Base-by-base conservation (phyloP, 2,797 vertebrate genomes). In the Propithecus perrieri region DNA sequence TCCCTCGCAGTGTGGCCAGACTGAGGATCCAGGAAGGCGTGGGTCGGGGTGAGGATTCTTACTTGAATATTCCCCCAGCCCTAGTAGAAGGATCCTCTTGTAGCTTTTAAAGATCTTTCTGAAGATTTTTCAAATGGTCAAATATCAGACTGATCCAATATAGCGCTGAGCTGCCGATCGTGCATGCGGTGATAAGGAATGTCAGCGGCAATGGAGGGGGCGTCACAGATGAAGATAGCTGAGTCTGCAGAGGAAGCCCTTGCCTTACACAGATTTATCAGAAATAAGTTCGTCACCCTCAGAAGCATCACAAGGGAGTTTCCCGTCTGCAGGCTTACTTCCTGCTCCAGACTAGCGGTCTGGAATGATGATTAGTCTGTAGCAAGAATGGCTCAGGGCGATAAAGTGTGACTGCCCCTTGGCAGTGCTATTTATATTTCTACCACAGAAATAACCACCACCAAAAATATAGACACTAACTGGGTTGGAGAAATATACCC, bases 401-500 rank as follows among this genome's bases (percentile, higher is more conserved):
- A 71, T 79, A 93, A 90, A 72, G 18, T 79, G 41, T 87, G n/a
- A 46, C 0, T 55, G 15, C 38, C 46, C 53, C 83, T 55, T 65
- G 55, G 65, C 57, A 65, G 35, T 5, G 3, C 17, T 57, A 35
- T 48, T 61, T 35, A 22, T 30, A 4, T 80, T 53, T 74, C 22
- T 5, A 57, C 24, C n/a, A 59, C 65, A 75, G 65, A 87, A 95
- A 84, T 26, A n/a, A 89, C 43, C 35, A 83, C 10, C 61, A 48
- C 79, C 3, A 30, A 87, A 67, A 74, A 35, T 35, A 50, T 26
- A 65, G 43, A 28, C 15, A 7, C 18, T 4, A 9, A 46, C 55
- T 38, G 38, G 18, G 22, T 17, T 24, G n/a, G 65, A 67, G 41
- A 50, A 74, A 43, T 13, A 26, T 69, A 55, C 20, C 53, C 63